Percentiles rank a stretch among this genome's conserved stretches.
Conservation (phyloP, 2,888 invertebrate genomes). For the Suillia variegata region DNA sequence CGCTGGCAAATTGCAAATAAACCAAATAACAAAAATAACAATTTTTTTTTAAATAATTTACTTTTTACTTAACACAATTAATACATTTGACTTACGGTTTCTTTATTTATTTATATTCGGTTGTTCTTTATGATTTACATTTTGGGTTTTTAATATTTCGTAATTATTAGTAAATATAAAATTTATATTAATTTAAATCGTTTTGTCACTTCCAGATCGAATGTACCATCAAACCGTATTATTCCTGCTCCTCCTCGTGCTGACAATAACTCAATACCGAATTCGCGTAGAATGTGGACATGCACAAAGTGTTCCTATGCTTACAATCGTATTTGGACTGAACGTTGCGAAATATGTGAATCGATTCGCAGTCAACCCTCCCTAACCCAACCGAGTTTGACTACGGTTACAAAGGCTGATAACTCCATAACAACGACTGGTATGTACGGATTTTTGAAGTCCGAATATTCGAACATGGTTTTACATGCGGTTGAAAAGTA, state of each 20-base stretch:
- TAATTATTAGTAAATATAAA: background rate
- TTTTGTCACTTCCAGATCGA: conserved; percentile 31
- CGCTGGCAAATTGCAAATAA: too few species aligned
- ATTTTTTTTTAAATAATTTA: conserved; percentile 11
- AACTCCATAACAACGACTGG: conserved; percentile 42
- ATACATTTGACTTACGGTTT: background rate
- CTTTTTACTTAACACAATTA: background rate
- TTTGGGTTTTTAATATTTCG: too few species aligned
- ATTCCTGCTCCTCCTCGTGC: conserved; percentile 34
- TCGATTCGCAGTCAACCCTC: conserved; percentile 69
- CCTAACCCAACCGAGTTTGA: conserved; percentile 70
- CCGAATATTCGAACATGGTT: background rate
- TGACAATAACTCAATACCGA: conserved; percentile 54
- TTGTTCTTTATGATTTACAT: too few species aligned
- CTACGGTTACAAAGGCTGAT: conserved; percentile 69
- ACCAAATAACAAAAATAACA: background rate
- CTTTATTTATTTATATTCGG: background rate
- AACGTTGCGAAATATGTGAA: conserved; percentile 82
- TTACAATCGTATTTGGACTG: conserved; percentile 81
- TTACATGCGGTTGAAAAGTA: too few species aligned
- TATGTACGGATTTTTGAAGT: too few species aligned
- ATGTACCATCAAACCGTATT: conserved; percentile 28
- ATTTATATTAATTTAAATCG: too few species aligned
- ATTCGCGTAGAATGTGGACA: conserved; percentile 76
- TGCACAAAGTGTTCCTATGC: conserved; percentile 88